phyloP scores from a whole-genome alignment of 2,888 invertebrate genomes.

The Parthenolecanium corni region DNA sequence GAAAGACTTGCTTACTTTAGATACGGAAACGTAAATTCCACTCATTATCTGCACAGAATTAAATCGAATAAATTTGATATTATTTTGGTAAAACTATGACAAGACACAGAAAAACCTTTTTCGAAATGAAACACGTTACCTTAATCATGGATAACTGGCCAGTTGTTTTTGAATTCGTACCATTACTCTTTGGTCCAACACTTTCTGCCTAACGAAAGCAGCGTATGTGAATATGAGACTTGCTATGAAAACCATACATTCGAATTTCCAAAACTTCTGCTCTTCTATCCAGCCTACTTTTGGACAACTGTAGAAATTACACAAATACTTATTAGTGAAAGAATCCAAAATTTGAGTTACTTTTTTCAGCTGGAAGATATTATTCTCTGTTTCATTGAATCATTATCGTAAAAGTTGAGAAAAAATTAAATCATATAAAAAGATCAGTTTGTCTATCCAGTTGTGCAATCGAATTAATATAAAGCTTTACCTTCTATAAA shows the following conservation, averaged over 20 bases:
- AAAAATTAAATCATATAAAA: slow-evolving; percentile 10
- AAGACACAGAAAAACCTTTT: neutral
- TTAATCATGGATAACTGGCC: slow-evolving; percentile 45
- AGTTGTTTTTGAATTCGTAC: slow-evolving; percentile 59
- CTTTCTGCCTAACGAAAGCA: slow-evolving; percentile 53
- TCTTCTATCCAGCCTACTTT: slow-evolving; percentile 74
- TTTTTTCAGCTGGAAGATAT: neutral
- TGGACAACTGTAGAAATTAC: slow-evolving; percentile 57
- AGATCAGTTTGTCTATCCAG: neutral
- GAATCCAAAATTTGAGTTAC: slow-evolving; percentile 7
- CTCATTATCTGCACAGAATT: slow-evolving; percentile 7
- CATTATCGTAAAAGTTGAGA: too few relatives aligned
- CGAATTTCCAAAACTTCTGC: slow-evolving; percentile 70
- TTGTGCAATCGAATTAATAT: neutral
- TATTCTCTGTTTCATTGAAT: too few relatives aligned
- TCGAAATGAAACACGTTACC: neutral
- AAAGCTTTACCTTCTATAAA: slow-evolving; percentile 55
- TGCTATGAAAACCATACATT: slow-evolving; percentile 54
- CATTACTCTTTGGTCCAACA: slow-evolving; percentile 54
- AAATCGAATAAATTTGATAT: slow-evolving; percentile 3
- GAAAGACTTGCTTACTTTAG: slow-evolving; percentile 32
- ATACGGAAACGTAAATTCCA: slow-evolving; percentile 2
- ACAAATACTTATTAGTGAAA: neutral
- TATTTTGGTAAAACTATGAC: neutral
- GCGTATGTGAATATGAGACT: slow-evolving; percentile 56